Evolutionary conservation across 1,140 invertebrate genomes (phyloP).

Genomic region (Leptoteleia sp.): DNA sequence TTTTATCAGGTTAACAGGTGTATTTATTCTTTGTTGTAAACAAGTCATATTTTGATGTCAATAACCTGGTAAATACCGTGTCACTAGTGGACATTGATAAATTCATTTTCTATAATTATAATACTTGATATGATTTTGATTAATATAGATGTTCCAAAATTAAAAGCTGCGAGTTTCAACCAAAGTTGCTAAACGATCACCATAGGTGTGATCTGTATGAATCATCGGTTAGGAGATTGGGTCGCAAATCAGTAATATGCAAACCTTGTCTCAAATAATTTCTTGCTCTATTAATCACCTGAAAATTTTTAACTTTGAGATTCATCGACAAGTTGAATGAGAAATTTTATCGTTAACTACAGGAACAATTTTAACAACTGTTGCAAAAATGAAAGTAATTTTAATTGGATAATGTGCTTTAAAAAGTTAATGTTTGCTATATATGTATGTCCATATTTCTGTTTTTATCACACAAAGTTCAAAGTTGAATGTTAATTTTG

Average conservation of each 20-base stretch:
- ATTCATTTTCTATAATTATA: slow-evolving; percentile 1
- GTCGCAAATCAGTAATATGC: slow-evolving; percentile 60
- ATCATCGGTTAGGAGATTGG: slow-evolving; percentile 69
- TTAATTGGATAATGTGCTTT: no score
- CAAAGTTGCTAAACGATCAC: slow-evolving; percentile 13
- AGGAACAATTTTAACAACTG: not conserved
- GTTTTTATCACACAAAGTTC: not conserved
- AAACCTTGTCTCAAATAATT: slow-evolving; percentile 41
- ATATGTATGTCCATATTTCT: not conserved
- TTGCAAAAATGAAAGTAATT: no score
- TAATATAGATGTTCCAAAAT: slow-evolving; percentile 10
- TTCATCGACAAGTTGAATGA: slow-evolving; percentile 6
- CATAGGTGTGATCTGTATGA: slow-evolving; percentile 70
- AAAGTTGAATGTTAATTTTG: not conserved
- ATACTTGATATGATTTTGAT: not conserved
- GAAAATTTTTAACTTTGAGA: not conserved
- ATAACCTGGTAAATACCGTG: not conserved
- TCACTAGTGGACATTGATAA: not conserved
- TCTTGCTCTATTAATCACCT: slow-evolving; percentile 45
- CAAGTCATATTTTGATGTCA: slow-evolving; percentile 4
- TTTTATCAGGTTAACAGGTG: not conserved
- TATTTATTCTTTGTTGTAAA: not conserved
- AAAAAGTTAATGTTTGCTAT: slow-evolving; percentile 4
- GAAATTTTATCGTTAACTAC: not conserved
- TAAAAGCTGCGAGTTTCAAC: slow-evolving; percentile 9